Base-by-base conservation (phyloP, 2,797 vertebrate species). In the Aeoliscus strigatus region DNA sequence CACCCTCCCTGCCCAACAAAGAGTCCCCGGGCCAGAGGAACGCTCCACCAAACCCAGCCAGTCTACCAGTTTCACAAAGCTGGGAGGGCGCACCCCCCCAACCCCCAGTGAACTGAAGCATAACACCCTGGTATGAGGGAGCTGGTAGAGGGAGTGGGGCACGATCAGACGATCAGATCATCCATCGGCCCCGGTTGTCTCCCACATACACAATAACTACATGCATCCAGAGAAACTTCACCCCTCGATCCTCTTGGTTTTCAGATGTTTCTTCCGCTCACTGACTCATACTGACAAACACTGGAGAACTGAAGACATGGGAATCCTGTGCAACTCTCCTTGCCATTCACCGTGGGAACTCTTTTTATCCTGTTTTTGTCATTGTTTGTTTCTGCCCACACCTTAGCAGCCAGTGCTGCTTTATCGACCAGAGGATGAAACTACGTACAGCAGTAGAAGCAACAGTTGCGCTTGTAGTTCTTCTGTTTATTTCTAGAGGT, bases 1-100 rank as follows among this genome's bases (percentile, higher is more conserved):
- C 63, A 90, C 88, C 24, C 73, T 90, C 39, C 87, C 88, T 42
- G 38, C 86, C 8, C 79, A 77, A 51, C 77, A 79, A 18, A 73
- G 74, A 64, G 56, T 14, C 5, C 64, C 75, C 0, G 67, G 59
- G 31, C 41, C 72, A 0, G 78, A 75, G 32, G 75, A 75, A 30
- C 35, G 14, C 31, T 13, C 59, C 27, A 45, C 49, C 45, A 86
- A 67, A 67, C 61, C 83, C 17, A 88, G 82, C 55, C 85, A 88
- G 16, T 90, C 88, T 27, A 75, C 79, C 47, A 87, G 80, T 68
- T 87, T 85, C 17, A 74, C 70, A 8, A 68, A 83, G 52, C 73
- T 84, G 29, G 79, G 48, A 43, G 84, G 81, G 13, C 55, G 39
- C 31, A 49, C 78, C 29, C 66, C 80, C 9, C 83, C 79, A 31